Percentiles rank a stretch among this genome's conserved stretches.
phyloP scores from a whole-genome alignment of 2,888 invertebrate genomes.

The Dicyrtomina minuta region DNA sequence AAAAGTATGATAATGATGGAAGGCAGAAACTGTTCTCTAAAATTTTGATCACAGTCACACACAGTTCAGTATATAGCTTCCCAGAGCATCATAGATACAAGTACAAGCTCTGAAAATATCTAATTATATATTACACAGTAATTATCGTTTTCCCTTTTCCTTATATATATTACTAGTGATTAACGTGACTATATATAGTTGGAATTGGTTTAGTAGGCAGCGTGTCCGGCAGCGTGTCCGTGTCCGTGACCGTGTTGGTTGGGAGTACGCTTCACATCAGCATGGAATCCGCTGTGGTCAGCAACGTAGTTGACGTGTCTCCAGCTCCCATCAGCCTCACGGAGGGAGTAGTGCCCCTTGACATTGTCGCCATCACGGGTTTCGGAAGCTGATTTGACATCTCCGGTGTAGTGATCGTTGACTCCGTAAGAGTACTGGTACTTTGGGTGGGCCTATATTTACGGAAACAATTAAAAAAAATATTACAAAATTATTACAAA shows the following conservation, averaged over 20 bases:
- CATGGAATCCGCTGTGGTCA: constrained; percentile 27
- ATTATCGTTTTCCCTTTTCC: no score
- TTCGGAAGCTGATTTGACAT: constrained; percentile 36
- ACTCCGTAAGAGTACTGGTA: constrained; percentile 41
- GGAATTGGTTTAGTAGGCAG: no score
- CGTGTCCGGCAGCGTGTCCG: constrained; percentile 34
- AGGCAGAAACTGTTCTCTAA: no score
- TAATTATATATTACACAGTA: no score
- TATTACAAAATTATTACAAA: not conserved
- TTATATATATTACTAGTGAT: no score
- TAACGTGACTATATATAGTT: no score
- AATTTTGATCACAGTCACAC: no score
- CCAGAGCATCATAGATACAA: no score
- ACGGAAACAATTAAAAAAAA: not conserved
- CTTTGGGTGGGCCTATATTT: constrained; percentile 18
- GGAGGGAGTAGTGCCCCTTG: constrained; percentile 33
- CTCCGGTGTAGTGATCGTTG: constrained; percentile 49
- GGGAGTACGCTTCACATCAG: constrained; percentile 46
- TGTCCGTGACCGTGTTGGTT: constrained; percentile 41
- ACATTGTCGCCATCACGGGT: constrained; percentile 30
- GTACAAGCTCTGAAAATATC: no score
- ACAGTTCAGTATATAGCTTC: no score
- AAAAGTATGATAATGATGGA: no score
- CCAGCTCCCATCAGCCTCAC: constrained; percentile 28
- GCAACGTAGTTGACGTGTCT: constrained; percentile 23